Evolutionary conservation across 2,888 invertebrate genomes (phyloP).

Genomic region (Drosophila quasianomalipes): DNA sequence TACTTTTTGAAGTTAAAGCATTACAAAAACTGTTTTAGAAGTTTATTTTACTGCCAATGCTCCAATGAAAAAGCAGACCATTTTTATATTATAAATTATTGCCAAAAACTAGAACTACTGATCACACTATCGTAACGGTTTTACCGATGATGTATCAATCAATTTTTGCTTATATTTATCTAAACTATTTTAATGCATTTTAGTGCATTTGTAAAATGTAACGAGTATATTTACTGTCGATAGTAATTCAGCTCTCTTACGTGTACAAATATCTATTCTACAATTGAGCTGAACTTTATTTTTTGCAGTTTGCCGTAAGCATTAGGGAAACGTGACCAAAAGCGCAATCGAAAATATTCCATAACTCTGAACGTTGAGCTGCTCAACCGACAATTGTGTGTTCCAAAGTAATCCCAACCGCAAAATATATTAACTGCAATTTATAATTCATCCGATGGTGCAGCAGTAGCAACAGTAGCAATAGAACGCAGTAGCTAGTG

Average conservation of each 20-base stretch:
- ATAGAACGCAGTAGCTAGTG: conserved; percentile 8
- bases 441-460: conserved; percentile 56
- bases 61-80: neutral
- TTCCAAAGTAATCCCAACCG: conserved; percentile 47
- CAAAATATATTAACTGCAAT: conserved; percentile 62
- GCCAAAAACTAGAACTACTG: neutral
- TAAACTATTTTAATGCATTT: neutral
- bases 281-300: conserved; percentile 10
- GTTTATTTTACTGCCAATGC: conserved; percentile 10
- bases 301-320: conserved; percentile 10
- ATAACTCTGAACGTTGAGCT: conserved; percentile 31
- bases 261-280: conserved; percentile 3
- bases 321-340: conserved; percentile 53
- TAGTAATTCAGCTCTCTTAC: neutral
- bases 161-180: neutral
- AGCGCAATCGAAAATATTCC: conserved; percentile 40
- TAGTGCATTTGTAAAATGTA: neutral
- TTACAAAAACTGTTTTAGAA: conserved; percentile 38
- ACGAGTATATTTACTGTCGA: neutral
- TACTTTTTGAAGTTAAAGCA: conserved; percentile 11
- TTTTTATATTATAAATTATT: neutral
- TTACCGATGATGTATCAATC: neutral
- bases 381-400: conserved; percentile 22
- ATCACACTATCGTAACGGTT: neutral
- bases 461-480: neutral